Evolutionary conservation across 2,888 invertebrate genomes (phyloP).

Genomic region (Oegoconia quadripuncta): DNA sequence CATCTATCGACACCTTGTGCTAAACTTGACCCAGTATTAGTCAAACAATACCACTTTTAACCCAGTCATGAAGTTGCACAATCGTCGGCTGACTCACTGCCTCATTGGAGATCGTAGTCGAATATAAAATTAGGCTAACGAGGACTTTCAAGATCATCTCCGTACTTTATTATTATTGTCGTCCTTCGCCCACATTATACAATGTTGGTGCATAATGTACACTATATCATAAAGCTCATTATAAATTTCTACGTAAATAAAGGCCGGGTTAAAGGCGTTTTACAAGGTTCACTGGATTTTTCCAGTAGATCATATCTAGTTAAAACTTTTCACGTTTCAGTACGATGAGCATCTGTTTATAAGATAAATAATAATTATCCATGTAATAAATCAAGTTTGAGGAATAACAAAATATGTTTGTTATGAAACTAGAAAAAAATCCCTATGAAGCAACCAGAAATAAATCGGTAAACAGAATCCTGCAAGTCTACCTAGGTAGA

Average conservation of each 20-base stretch:
- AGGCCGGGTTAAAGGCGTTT: not conserved
- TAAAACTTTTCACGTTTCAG: too few species aligned
- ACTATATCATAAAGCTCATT: slow-evolving; percentile 7
- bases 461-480: too few species aligned
- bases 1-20: slow-evolving; percentile 20
- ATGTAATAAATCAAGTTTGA: too few species aligned
- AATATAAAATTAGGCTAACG: slow-evolving; percentile 43
- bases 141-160: slow-evolving; percentile 30
- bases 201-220: slow-evolving; percentile 5
- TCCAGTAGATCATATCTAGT: not conserved
- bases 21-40: slow-evolving; percentile 61
- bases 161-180: slow-evolving; percentile 23
- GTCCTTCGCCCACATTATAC: slow-evolving; percentile 26
- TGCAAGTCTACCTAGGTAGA: too few species aligned
- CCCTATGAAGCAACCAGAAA: too few species aligned
- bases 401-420: too few species aligned
- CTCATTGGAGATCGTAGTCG: slow-evolving; percentile 31
- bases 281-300: not conserved
- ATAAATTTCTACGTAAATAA: slow-evolving; percentile 1
- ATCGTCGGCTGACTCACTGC: slow-evolving; percentile 46
- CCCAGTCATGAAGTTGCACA: slow-evolving; percentile 61
- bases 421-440: too few species aligned
- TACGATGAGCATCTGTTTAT: too few species aligned
- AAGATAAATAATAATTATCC: too few species aligned
- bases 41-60: slow-evolving; percentile 51